phyloP scores from a whole-genome alignment of 2,113 vertebrate species.

The Struthidea cinerea region DNA sequence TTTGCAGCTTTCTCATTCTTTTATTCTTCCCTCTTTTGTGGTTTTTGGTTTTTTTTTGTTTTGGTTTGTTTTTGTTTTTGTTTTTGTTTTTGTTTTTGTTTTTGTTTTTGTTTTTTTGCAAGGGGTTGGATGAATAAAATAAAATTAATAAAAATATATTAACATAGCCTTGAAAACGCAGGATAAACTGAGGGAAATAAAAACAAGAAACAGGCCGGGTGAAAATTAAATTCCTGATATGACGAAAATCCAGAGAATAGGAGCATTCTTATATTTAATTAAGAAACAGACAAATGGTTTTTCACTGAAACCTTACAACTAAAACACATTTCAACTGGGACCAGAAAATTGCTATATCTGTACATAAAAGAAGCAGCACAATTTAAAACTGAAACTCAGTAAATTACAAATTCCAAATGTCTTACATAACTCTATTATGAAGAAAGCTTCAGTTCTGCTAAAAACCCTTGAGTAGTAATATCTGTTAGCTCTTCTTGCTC shows the following conservation, averaged over 20 bases:
- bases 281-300: constrained; percentile 31
- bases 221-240: neutral
- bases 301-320: constrained; percentile 32
- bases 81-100: neutral
- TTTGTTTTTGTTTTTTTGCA: neutral
- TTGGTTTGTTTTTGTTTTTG: neutral
- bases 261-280: constrained; percentile 42
- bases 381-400: constrained; percentile 38
- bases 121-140: neutral
- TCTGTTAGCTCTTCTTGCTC: neutral
- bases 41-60: neutral
- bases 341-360: constrained; percentile 25
- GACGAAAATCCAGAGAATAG: neutral
- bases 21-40: neutral
- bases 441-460: constrained; percentile 3
- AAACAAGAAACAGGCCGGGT: neutral
- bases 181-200: neutral
- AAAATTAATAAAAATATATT: neutral
- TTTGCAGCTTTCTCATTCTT: neutral
- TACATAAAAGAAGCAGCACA: constrained; percentile 19
- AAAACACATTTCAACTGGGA: constrained; percentile 18
- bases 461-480: constrained; percentile 18
- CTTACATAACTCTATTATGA: constrained; percentile 28
- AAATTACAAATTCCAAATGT: constrained; percentile 26
- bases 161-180: neutral